Evolutionary conservation across 2,113 vertebrate genomes (phyloP).

Genomic region (Bucco capensis): DNA sequence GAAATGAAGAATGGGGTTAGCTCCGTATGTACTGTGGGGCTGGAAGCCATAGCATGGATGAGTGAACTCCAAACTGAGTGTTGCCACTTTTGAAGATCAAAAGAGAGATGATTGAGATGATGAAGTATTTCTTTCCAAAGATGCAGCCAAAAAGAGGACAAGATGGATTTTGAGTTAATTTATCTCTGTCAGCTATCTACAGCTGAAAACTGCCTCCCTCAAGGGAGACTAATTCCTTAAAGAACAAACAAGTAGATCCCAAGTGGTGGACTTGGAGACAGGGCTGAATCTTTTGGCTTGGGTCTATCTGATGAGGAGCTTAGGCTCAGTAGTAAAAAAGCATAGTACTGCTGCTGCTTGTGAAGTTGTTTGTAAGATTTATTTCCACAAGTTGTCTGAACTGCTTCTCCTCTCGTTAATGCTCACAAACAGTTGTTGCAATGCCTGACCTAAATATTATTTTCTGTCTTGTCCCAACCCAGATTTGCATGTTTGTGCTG

Average conservation of each 20-base stretch:
- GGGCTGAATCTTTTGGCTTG: background rate
- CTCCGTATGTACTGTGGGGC: slow-evolving; percentile 54
- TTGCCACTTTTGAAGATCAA: slow-evolving; percentile 76
- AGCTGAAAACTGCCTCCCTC: background rate
- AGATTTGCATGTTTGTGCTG: background rate
- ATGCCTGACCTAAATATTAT: background rate
- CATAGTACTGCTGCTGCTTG: fast-evolving
- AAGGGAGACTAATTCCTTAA: background rate
- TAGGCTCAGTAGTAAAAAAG: background rate
- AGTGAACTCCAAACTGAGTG: slow-evolving; percentile 69
- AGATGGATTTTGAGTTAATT: slow-evolving; percentile 17
- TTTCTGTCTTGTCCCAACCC: background rate
- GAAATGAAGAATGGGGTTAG: slow-evolving; percentile 56
- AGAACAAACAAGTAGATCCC: background rate
- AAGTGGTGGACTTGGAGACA: background rate
- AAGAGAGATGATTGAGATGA: slow-evolving; percentile 58
- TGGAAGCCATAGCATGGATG: slow-evolving; percentile 29
- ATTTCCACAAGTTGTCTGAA: background rate
- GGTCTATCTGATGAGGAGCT: background rate
- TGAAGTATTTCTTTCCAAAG: slow-evolving; percentile 33
- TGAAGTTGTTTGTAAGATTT: background rate
- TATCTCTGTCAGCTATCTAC: background rate
- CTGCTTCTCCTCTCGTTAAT: background rate
- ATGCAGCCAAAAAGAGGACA: slow-evolving; percentile 13
- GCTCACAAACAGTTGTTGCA: background rate